phyloP scores from a whole-genome alignment of 2,113 vertebrate genomes.

The Centropus unirufus region DNA sequence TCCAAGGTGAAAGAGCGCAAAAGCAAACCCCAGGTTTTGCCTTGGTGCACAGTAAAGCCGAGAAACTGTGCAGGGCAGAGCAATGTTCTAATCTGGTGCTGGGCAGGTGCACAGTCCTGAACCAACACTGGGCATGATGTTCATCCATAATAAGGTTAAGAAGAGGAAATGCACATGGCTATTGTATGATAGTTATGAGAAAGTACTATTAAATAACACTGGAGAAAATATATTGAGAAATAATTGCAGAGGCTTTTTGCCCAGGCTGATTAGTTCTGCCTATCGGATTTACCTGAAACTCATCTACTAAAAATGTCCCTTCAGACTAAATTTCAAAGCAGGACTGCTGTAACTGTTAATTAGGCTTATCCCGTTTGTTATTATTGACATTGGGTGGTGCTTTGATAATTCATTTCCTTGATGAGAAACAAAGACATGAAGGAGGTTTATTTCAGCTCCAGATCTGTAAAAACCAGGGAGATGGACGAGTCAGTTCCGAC shows the following conservation, averaged over 20 bases:
- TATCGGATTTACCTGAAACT: not conserved
- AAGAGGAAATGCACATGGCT: not conserved
- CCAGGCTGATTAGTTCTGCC: fast-evolving
- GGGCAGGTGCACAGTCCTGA: not conserved
- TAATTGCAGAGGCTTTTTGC: not conserved
- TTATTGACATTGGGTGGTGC: not conserved
- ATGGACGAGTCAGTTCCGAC: not conserved
- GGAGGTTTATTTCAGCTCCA: not conserved
- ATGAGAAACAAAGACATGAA: not conserved
- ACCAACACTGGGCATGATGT: not conserved
- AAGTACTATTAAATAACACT: not conserved
- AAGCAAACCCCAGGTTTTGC: not conserved
- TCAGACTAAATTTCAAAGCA: not conserved
- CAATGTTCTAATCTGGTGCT: not conserved
- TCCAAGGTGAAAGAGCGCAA: not conserved
- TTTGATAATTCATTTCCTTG: not conserved
- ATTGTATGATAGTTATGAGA: not conserved
- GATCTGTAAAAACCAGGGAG: not conserved
- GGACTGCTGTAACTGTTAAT: not conserved
- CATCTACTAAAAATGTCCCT: not conserved
- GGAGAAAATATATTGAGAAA: not conserved
- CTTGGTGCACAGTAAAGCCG: not conserved
- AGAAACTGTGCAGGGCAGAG: not conserved
- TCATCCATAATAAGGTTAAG: not conserved
- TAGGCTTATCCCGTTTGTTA: not conserved